phyloP scores from a whole-genome alignment of 1,140 invertebrate genomes.

The Macrostomum lignano region DNA sequence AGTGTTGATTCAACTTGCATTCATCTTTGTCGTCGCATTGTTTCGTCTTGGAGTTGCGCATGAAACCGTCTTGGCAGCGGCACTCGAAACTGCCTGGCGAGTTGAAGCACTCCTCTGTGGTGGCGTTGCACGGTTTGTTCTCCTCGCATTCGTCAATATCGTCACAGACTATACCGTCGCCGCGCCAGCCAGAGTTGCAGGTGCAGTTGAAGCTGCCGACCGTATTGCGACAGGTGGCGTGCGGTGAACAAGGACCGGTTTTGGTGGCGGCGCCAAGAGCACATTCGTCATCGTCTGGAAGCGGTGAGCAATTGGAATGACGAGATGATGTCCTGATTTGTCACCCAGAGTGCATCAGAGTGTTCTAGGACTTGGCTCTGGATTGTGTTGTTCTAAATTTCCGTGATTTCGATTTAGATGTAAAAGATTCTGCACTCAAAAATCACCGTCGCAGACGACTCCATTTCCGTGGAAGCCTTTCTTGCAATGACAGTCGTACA shows the following conservation, averaged over 20 bases:
- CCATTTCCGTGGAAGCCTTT: constrained; percentile 42
- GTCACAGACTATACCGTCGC: constrained; percentile 11
- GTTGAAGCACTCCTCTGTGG: constrained; percentile 35
- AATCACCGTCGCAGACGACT: constrained; percentile 11
- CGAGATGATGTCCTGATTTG: too few relatives aligned
- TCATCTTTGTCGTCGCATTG: neutral
- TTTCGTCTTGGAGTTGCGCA: neutral
- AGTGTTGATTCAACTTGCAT: constrained; percentile 37
- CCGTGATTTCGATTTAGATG: too few relatives aligned
- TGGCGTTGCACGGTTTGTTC: constrained; percentile 24
- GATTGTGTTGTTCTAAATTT: too few relatives aligned
- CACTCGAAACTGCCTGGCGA: constrained; percentile 49
- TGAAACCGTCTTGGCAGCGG: constrained; percentile 43
- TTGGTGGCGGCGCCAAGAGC: neutral
- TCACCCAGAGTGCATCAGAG: too few relatives aligned
- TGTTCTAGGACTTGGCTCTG: too few relatives aligned
- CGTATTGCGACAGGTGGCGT: constrained; percentile 7
- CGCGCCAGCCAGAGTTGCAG: constrained; percentile 6
- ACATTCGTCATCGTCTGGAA: constrained; percentile 9
- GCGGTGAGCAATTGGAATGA: too few relatives aligned
- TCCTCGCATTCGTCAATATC: constrained; percentile 55
- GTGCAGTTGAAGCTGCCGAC: constrained; percentile 7
- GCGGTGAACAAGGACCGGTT: constrained; percentile 7
- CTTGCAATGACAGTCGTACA: too few relatives aligned
- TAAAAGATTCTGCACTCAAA: too few relatives aligned